Evolutionary conservation across 2,797 vertebrate genomes (phyloP).

Genomic region (Prionace glauca): DNA sequence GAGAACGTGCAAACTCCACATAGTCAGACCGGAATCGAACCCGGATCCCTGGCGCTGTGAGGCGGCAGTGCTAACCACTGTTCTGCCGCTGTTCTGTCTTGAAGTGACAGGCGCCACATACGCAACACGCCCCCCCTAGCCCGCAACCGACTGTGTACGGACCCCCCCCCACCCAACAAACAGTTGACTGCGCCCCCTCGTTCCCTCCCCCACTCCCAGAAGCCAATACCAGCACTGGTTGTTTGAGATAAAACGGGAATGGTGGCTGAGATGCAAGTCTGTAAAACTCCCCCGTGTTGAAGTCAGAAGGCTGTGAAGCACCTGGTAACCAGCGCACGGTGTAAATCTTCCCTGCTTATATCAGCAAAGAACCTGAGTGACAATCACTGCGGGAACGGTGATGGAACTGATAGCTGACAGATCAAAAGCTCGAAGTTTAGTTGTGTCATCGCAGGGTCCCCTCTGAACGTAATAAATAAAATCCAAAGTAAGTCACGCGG

Average conservation of each 20-base stretch:
- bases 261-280: not conserved
- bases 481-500: not conserved
- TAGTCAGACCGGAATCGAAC: too few relatives aligned
- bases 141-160: not conserved
- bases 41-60: too few relatives aligned
- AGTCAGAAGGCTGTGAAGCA: not conserved
- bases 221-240: not conserved
- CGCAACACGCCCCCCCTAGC: too few relatives aligned
- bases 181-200: not conserved
- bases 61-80: too few relatives aligned
- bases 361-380: not conserved
- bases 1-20: too few relatives aligned
- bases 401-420: not conserved
- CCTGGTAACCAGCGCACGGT: fast-evolving
- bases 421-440: not conserved
- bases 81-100: too few relatives aligned
- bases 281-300: not conserved
- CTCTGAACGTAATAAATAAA: not conserved
- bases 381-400: not conserved
- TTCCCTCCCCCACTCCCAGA: not conserved
- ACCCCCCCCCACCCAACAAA: not conserved
- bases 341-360: not conserved
- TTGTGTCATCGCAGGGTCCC: not conserved
- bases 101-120: too few relatives aligned
- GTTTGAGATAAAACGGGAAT: too few relatives aligned